These are phyloP conservation scores for Syngnathus scovelli DNA, from an alignment of 2,113 vertebrate species.

Conservation along the genomic window DNA sequence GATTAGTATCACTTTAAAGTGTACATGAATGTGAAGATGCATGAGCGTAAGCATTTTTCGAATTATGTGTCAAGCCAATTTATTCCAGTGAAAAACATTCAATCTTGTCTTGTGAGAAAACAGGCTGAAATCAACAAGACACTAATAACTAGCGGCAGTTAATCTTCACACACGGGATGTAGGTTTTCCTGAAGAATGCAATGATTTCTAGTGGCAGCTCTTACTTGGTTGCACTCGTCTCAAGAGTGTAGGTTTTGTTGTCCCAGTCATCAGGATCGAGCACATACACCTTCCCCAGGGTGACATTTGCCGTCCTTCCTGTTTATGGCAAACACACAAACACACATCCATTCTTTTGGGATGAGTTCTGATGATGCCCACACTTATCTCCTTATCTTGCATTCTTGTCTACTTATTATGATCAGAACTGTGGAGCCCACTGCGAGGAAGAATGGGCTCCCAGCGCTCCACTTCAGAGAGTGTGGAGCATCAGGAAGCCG, in stretches of 20 bases:
- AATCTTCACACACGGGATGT: neutral
- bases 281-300: constrained; percentile 81
- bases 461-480: constrained; percentile 63
- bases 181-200: neutral
- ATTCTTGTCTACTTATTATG: constrained; percentile 67
- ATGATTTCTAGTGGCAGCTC: constrained; percentile 41
- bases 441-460: constrained; percentile 63
- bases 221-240: constrained; percentile 82
- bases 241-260: constrained; percentile 86
- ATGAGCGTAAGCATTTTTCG: neutral
- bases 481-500: constrained; percentile 60
- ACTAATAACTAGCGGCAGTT: neutral
- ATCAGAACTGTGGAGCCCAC: constrained; percentile 62
- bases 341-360: constrained; percentile 37
- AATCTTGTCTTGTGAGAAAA: too few species aligned
- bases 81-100: neutral
- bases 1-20: neutral
- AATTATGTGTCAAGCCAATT: neutral
- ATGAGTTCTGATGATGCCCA: constrained; percentile 62
- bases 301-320: constrained; percentile 77
- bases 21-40: neutral
- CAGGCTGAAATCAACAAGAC: neutral
- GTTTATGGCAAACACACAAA: constrained; percentile 54
- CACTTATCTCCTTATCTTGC: constrained; percentile 67
- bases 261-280: constrained; percentile 89